Conservation (phyloP, 2,888 invertebrate genomes). For the Ormyrus pomaceus region DNA sequence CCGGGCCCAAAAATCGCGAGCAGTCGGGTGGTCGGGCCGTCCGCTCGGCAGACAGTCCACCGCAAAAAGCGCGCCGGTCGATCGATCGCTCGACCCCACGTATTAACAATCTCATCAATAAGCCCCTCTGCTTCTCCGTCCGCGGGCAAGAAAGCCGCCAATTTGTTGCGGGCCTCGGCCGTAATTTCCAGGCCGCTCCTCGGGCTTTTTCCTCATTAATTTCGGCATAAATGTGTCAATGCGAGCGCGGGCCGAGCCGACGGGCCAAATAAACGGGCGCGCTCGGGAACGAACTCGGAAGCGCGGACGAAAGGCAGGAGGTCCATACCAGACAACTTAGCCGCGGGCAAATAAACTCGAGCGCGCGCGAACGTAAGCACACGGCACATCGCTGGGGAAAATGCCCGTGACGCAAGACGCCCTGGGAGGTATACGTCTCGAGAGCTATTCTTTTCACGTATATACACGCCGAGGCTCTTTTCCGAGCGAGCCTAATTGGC, state of each 20-base stretch:
- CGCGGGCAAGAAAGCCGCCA: constrained; percentile 68
- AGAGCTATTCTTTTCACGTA: too few relatives aligned
- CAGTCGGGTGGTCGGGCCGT: constrained; percentile 72
- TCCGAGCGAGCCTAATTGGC: too few relatives aligned
- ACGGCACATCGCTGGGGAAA: too few relatives aligned
- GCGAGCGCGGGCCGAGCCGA: background rate
- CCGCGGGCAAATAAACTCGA: constrained; percentile 13
- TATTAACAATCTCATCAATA: constrained; percentile 75
- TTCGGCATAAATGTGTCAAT: constrained; percentile 21
- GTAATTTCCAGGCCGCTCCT: constrained; percentile 38
- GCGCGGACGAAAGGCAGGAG: constrained; percentile 19
- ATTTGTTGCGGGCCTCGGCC: constrained; percentile 66
- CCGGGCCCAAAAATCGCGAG: too few relatives aligned
- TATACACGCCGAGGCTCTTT: too few relatives aligned
- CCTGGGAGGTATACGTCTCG: too few relatives aligned
- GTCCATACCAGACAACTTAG: constrained; percentile 18
- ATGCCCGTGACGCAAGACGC: too few relatives aligned
- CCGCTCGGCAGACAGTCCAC: constrained; percentile 68
- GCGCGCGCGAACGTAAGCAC: too few relatives aligned
- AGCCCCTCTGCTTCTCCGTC: constrained; percentile 60
- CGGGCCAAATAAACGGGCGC: background rate
- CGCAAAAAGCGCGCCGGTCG: constrained; percentile 58
- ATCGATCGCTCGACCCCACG: constrained; percentile 68
- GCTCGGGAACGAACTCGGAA: constrained; percentile 9
- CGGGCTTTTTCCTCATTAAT: constrained; percentile 20